Conservation (phyloP, 2,797 vertebrate genomes). For the Sarcophilus harrisii region DNA sequence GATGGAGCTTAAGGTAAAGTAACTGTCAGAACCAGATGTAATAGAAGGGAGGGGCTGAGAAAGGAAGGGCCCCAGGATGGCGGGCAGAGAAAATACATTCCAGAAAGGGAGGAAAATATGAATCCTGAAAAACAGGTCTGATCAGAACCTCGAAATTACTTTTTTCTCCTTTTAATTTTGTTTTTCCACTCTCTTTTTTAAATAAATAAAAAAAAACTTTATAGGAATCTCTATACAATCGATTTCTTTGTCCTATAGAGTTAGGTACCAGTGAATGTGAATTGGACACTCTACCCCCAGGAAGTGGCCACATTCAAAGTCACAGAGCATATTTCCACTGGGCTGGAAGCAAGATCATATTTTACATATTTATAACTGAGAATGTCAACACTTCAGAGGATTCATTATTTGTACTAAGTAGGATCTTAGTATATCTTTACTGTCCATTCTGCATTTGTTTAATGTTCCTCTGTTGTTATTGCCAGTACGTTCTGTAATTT, state of each 20-base stretch:
- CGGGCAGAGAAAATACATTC: constrained; percentile 31
- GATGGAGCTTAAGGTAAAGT: not conserved
- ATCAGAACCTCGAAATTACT: constrained; percentile 14
- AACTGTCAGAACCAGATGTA: not conserved
- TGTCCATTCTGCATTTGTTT: not conserved
- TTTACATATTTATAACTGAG: not conserved
- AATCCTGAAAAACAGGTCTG: constrained; percentile 67
- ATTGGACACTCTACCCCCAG: not conserved
- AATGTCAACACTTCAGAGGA: not conserved
- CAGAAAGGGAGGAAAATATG: not conserved
- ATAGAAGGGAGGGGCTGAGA: not conserved
- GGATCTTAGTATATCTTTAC: not conserved
- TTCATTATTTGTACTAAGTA: not conserved
- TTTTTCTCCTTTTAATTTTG: not conserved
- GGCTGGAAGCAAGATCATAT: not conserved
- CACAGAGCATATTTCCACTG: not conserved
- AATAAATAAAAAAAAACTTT: no score
- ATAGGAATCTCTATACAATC: not conserved
- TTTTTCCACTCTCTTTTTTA: not conserved
- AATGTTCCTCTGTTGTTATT: not conserved
- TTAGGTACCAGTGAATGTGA: not conserved
- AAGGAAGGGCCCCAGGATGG: not conserved
- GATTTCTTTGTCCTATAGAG: not conserved
- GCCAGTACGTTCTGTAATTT: not conserved
- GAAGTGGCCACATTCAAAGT: not conserved